Base-by-base conservation (phyloP, 2,797 vertebrate species). In the Huso huso region DNA sequence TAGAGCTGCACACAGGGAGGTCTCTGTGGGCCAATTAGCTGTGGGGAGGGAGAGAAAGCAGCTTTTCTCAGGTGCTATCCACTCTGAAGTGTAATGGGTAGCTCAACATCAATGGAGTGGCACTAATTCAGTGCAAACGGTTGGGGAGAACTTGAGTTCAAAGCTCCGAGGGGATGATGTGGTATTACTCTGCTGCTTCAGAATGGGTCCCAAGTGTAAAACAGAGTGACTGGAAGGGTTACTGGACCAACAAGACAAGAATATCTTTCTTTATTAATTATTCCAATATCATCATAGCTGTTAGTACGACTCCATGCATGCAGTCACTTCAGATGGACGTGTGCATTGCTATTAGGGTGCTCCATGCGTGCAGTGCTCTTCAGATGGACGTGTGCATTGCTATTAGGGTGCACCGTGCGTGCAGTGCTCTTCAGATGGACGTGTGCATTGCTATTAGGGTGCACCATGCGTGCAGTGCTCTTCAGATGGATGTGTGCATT, bases 1-100 rank as follows among this genome's bases (percentile, higher is more conserved):
- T 74, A 65, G 71, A 74, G 49, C 70, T 74, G 77, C 75, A 48
- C 52, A n/a, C 49, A 62, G 65, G 52, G 62, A 60, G 72, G 51
- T 5, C 15, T 90, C 85, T 72, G 63, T 57, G 71, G 83, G 74
- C 85, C 84, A 89, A 87, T 93, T 90, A 92, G 74, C 79, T 76
- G 66, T 75, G 72, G 70, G 66, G 75, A 76, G 79, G 75, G 52
- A 64, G 15, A 65, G 69, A 70, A 70, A 55, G 4, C 62, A 67
- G 63, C 64, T 63, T 79, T 83, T 85, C 77, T 78, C 82, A 88
- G 86, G 79, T 85, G 82, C 77, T 71, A 62, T 8, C 23, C 64
- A 37, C 61, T 61, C 66, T 69, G 51, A 63, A 65, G 50, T 69
- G 13, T 66, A 72, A 65, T 69, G 70, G 61, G 67, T 64, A 48